phyloP scores from a whole-genome alignment of 2,888 invertebrate species.

The Heliconius cydno region DNA sequence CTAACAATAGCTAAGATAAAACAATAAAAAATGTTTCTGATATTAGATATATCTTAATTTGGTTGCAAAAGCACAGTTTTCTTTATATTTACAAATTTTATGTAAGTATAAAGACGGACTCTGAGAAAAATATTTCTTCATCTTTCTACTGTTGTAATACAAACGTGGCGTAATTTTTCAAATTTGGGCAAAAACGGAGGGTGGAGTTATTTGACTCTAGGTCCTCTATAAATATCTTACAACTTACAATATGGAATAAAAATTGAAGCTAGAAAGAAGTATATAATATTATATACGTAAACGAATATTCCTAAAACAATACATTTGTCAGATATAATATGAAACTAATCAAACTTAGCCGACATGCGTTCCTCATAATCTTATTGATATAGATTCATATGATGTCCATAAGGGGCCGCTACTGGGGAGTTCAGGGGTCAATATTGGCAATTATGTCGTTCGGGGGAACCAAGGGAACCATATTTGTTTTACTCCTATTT shows the following conservation, averaged over 20 bases:
- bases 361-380: conserved; percentile 30
- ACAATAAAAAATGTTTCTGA: no score
- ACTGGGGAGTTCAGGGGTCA: conserved; percentile 31
- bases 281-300: background rate
- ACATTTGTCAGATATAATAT: conserved; percentile 11
- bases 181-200: background rate
- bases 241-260: background rate
- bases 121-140: background rate
- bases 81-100: no score
- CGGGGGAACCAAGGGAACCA: conserved; percentile 31
- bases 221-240: background rate
- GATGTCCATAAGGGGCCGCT: conserved; percentile 26
- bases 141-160: background rate
- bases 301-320: background rate
- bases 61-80: no score
- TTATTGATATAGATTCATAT: conserved; percentile 32
- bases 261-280: background rate
- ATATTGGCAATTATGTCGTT: conserved; percentile 40
- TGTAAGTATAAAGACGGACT: no score
- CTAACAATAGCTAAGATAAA: no score
- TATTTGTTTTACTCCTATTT: conserved; percentile 21
- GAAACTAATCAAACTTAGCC: conserved; percentile 18
- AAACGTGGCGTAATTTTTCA: background rate
- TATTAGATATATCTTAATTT: no score
- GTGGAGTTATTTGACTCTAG: background rate